A percentile compares a stretch with the other conserved stretches of the same genome.
These are phyloP conservation scores for Episyrphus balteatus DNA, from an alignment of 1,140 invertebrate genomes.

Conservation along the genomic window DNA sequence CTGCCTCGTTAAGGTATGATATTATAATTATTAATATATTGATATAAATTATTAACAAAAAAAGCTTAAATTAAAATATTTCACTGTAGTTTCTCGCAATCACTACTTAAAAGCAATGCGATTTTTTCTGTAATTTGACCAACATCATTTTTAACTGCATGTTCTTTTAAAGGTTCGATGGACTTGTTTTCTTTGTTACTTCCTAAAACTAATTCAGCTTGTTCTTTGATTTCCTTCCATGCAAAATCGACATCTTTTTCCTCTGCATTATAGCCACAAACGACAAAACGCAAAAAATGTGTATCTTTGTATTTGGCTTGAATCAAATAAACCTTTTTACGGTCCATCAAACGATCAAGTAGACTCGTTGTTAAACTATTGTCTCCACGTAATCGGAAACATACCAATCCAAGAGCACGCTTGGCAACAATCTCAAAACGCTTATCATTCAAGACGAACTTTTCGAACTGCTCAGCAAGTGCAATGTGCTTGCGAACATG, in stretches of 20 bases:
- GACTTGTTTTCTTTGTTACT: too few relatives aligned
- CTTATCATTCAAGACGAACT: slow-evolving; percentile 52
- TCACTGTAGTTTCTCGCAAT: too few relatives aligned
- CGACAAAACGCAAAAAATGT: slow-evolving; percentile 70
- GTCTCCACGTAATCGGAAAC: slow-evolving; percentile 72
- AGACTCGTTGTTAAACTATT: slow-evolving; percentile 64
- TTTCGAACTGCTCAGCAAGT: slow-evolving; percentile 67
- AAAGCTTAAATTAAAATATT: too few relatives aligned
- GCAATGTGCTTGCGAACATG: slow-evolving; percentile 66
- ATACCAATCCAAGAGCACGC: slow-evolving; percentile 70
- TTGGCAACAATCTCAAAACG: slow-evolving; percentile 69
- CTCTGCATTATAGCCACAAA: slow-evolving; percentile 63
- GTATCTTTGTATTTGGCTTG: slow-evolving; percentile 55
- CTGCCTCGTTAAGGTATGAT: too few relatives aligned
- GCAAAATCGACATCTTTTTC: slow-evolving; percentile 65
- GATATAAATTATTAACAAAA: too few relatives aligned
- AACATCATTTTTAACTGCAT: too few relatives aligned
- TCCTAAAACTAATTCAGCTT: slow-evolving; percentile 11
- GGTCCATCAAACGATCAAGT: slow-evolving; percentile 60
- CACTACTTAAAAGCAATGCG: too few relatives aligned
- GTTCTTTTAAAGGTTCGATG: too few relatives aligned
- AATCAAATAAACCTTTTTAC: slow-evolving; percentile 75
- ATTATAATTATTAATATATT: too few relatives aligned
- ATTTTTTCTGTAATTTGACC: too few relatives aligned
- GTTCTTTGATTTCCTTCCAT: slow-evolving; percentile 64